These are phyloP conservation scores for Chlorospingus semifuscus DNA, from an alignment of 2,797 vertebrate genomes.

Conservation along the genomic window DNA sequence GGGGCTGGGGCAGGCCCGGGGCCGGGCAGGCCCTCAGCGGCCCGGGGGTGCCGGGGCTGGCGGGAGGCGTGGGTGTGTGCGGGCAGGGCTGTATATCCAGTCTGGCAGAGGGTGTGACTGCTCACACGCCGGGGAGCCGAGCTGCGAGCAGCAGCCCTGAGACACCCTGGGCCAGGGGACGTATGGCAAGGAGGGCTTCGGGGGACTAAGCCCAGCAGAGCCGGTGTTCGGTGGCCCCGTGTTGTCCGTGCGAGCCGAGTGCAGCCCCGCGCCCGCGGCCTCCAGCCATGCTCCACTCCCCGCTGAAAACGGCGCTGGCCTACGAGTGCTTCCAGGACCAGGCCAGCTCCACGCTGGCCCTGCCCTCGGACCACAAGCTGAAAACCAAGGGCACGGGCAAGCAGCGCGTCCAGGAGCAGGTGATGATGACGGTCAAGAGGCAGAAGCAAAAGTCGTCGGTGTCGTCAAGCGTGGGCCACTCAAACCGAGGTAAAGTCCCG, in stretches of 20 bases:
- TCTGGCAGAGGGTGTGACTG: constrained; percentile 74
- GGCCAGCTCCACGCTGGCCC: constrained; percentile 79
- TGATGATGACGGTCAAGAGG: constrained; percentile 80
- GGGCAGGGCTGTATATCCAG: constrained; percentile 79
- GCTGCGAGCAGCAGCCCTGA: constrained; percentile 58
- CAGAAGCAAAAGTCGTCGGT: constrained; percentile 78
- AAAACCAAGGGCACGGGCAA: constrained; percentile 76
- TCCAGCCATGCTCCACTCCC: constrained; percentile 76
- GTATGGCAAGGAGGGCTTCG: constrained; percentile 69
- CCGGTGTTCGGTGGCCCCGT: background rate
- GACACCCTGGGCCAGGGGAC: constrained; percentile 28
- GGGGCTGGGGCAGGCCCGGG: constrained; percentile 9
- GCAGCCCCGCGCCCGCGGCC: background rate
- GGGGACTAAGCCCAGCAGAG: constrained; percentile 45
- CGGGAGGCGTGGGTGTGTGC: constrained; percentile 72
- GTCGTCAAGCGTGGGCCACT: constrained; percentile 70
- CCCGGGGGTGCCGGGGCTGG: background rate
- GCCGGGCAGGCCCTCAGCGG: background rate
- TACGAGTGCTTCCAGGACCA: constrained; percentile 79
- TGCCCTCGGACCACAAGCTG: constrained; percentile 80
- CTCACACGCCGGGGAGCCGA: constrained; percentile 60
- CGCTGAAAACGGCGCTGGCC: constrained; percentile 77
- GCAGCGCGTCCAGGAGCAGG: constrained; percentile 80
- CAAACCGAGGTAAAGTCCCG: constrained; percentile 74
- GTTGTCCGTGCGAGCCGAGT: background rate